Conservation (phyloP, 2,113 vertebrate species). For the Cichladusa arquata region DNA sequence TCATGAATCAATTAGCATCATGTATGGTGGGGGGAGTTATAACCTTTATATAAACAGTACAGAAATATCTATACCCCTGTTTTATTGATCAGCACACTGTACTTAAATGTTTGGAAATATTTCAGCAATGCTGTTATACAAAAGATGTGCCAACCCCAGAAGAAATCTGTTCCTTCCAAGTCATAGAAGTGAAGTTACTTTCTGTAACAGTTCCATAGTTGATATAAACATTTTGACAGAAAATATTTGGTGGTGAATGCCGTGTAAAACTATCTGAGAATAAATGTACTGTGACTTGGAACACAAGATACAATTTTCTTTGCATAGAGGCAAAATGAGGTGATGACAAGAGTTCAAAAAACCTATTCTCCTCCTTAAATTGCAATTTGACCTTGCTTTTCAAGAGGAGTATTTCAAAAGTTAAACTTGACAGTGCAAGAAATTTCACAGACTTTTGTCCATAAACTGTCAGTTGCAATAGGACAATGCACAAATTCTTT, state of each 20-base stretch:
- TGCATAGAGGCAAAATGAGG: constrained; percentile 72
- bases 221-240: constrained; percentile 69
- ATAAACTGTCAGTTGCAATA: constrained; percentile 19
- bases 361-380: constrained; percentile 66
- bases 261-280: constrained; percentile 60
- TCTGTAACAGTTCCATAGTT: constrained; percentile 33
- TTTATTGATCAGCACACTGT: not conserved
- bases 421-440: constrained; percentile 48
- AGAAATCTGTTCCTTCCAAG: constrained; percentile 8
- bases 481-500: not conserved
- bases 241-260: constrained; percentile 59
- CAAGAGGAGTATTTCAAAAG: constrained; percentile 55
- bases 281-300: constrained; percentile 75
- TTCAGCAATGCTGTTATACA: not conserved
- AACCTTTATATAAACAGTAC: not conserved
- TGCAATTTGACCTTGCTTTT: constrained; percentile 63
- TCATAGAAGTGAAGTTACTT: not conserved
- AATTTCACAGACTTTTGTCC: constrained; percentile 13
- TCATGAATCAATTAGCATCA: not conserved
- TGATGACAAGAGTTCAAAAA: constrained; percentile 69
- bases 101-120: not conserved
- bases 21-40: not conserved
- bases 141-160: not conserved
- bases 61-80: not conserved
- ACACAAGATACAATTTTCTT: constrained; percentile 69